phyloP scores from a whole-genome alignment of 1,140 invertebrate genomes.

The Sesamia nonagrioides region DNA sequence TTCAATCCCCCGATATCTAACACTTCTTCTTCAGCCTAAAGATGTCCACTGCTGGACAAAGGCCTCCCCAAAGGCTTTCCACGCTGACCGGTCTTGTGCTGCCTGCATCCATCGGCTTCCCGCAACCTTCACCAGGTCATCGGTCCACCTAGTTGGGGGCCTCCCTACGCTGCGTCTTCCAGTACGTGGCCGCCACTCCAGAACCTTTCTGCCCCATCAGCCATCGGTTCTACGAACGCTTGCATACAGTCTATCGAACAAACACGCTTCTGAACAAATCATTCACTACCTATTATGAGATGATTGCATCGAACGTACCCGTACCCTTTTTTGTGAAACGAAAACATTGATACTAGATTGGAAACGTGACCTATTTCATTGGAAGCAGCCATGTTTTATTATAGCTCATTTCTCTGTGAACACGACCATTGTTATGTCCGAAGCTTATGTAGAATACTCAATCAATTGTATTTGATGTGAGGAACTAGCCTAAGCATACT shows the following conservation, averaged over 20 bases:
- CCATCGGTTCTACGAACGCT: no score
- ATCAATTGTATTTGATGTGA: constrained; percentile 21
- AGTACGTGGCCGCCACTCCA: no score
- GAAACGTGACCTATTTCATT: constrained; percentile 47
- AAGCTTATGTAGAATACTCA: constrained; percentile 23
- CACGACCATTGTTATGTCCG: constrained; percentile 35
- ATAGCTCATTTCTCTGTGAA: constrained; percentile 31
- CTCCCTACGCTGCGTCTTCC: no score
- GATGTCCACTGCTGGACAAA: no score
- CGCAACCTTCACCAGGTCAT: no score
- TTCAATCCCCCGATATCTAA: no score
- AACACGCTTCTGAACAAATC: constrained; percentile 10
- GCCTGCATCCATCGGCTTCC: no score
- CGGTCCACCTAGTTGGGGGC: no score
- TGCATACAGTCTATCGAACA: constrained; percentile 15
- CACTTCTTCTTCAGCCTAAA: no score
- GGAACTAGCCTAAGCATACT: not conserved
- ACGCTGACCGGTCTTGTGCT: no score
- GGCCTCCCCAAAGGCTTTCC: no score
- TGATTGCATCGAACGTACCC: constrained; percentile 38
- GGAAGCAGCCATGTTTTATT: constrained; percentile 27
- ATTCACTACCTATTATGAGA: constrained; percentile 22
- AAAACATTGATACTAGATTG: constrained; percentile 43
- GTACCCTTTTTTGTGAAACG: constrained; percentile 43
- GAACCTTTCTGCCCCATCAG: no score